Conservation (phyloP, 2,888 invertebrate species). For the Elaeidobius kamerunicus region DNA sequence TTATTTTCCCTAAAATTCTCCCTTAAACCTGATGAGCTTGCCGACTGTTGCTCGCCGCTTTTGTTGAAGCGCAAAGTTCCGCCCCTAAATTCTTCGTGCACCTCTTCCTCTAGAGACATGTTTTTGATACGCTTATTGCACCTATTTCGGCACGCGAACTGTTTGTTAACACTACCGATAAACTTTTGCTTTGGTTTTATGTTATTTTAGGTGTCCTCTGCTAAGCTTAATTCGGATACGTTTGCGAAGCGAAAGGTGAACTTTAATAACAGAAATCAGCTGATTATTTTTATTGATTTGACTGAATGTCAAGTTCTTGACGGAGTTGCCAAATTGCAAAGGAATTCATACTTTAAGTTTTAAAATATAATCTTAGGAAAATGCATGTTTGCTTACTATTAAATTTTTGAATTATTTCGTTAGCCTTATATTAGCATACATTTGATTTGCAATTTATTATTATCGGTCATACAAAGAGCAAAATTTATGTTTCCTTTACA, state of each 20-base stretch:
- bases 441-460: no score
- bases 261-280: conserved; percentile 31
- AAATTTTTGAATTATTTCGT: no score
- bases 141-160: background rate
- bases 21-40: conserved; percentile 25
- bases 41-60: conserved; percentile 31
- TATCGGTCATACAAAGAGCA: no score
- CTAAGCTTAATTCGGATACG: conserved; percentile 8
- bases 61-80: conserved; percentile 49
- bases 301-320: conserved; percentile 4
- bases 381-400: no score
- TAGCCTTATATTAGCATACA: no score
- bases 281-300: conserved; percentile 21
- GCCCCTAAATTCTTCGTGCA: conserved; percentile 55
- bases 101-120: conserved; percentile 53
- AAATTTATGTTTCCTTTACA: no score
- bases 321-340: background rate
- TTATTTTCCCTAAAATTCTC: conserved; percentile 36
- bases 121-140: conserved; percentile 35
- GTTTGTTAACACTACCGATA: background rate
- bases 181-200: background rate
- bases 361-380: no score
- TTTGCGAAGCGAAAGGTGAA: conserved; percentile 8
- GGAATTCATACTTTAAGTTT: no score
- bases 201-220: conserved; percentile 7